Conservation (phyloP, 2,113 vertebrate species). For the Bothrops jararaca region DNA sequence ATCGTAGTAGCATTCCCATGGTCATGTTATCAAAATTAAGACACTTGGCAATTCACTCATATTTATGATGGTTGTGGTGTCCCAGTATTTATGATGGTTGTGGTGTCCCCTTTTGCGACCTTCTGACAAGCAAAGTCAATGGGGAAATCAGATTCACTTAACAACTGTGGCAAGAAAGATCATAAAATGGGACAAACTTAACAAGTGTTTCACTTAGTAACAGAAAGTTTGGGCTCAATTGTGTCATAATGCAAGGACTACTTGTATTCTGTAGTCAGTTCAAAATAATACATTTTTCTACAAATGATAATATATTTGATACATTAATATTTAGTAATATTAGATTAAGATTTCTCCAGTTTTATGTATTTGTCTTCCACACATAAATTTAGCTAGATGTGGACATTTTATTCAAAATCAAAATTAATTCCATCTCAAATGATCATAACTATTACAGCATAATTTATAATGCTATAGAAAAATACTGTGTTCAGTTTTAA, state of each 20-base stretch:
- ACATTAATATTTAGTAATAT: neutral
- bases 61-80: too few relatives aligned
- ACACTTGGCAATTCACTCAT: neutral
- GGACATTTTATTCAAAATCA: neutral
- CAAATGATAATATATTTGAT: neutral
- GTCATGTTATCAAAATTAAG: too few relatives aligned
- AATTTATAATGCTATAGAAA: neutral
- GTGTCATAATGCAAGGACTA: neutral
- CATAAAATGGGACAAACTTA: neutral
- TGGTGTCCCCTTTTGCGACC: too few relatives aligned
- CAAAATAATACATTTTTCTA: constrained; percentile 4
- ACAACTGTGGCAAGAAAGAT: neutral
- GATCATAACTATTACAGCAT: neutral
- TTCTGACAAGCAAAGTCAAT: too few relatives aligned
- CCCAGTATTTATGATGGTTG: too few relatives aligned
- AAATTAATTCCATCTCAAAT: neutral
- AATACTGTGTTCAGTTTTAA: neutral
- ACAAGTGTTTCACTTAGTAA: too few relatives aligned
- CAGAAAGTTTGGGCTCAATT: neutral
- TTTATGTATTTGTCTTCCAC: neutral
- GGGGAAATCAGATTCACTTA: neutral
- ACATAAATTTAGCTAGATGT: neutral
- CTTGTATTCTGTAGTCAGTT: neutral
- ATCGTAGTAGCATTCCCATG: too few relatives aligned
- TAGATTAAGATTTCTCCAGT: neutral